Percentiles rank a stretch among this genome's conserved stretches.
phyloP scores from a whole-genome alignment of 2,113 vertebrate genomes.

The Arenaria interpres region DNA sequence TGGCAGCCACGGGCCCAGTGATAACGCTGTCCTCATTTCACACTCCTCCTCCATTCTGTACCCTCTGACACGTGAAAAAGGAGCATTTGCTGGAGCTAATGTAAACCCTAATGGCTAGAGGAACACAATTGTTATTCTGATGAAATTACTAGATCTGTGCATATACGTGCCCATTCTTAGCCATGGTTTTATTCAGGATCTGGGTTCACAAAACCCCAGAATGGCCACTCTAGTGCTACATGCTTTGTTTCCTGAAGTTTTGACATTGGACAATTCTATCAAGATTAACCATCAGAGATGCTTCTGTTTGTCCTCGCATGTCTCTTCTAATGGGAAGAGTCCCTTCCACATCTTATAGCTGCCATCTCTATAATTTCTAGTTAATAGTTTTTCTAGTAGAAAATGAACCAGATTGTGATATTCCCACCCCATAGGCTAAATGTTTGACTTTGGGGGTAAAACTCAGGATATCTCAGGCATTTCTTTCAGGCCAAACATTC shows the following conservation, averaged over 20 bases:
- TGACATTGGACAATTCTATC: not conserved
- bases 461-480: not conserved
- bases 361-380: not conserved
- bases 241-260: not conserved
- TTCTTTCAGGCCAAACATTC: not conserved
- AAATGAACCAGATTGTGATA: not conserved
- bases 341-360: not conserved
- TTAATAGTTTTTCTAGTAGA: not conserved
- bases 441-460: not conserved
- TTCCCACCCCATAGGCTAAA: not conserved
- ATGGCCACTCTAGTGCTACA: not conserved
- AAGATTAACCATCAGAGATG: not conserved
- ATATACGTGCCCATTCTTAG: not conserved
- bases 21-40: not conserved
- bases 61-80: not conserved
- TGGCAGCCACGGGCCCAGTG: not conserved
- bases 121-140: not conserved
- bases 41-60: not conserved
- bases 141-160: not conserved
- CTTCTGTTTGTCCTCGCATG: not conserved
- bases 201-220: not conserved
- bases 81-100: not conserved
- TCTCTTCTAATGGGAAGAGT: not conserved
- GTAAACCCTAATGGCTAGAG: not conserved
- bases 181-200: not conserved